Evolutionary conservation across 2,113 vertebrate species (phyloP).

Genomic region (Ptilonorhynchus violaceus): DNA sequence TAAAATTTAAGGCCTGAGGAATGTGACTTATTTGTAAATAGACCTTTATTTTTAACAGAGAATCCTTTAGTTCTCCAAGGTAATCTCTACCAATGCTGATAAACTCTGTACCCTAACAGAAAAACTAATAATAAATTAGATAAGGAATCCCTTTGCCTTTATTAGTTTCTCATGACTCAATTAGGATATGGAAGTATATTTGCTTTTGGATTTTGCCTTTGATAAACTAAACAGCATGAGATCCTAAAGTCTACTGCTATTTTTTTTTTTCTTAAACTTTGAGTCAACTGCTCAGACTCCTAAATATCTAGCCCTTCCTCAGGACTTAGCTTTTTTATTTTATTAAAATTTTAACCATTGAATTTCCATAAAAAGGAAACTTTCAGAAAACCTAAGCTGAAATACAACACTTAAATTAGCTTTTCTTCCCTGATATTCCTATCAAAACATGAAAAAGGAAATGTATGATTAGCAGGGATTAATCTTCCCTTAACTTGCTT

Average conservation of each 20-base stretch:
- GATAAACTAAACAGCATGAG: not conserved
- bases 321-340: not conserved
- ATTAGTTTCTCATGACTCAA: conserved; percentile 42
- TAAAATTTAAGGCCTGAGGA: not conserved
- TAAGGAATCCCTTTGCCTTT: conserved; percentile 3
- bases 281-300: not conserved
- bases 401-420: not conserved
- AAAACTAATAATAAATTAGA: conserved; percentile 11
- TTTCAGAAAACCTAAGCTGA: not conserved
- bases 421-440: not conserved
- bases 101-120: conserved; percentile 32
- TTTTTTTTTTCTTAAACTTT: not conserved
- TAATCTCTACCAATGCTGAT: not conserved
- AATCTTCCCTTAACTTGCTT: not conserved
- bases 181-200: conserved; percentile 17
- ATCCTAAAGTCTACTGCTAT: not conserved
- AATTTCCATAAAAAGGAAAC: not conserved
- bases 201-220: conserved; percentile 19
- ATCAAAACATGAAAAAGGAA: not conserved
- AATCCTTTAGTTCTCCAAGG: not conserved
- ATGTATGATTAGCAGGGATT: not conserved
- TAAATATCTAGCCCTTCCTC: not conserved
- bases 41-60: not conserved
- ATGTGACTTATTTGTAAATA: not conserved
- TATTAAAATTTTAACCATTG: not conserved